Conservation (phyloP, 2,888 invertebrate genomes). For the Cyaniris semiargus region DNA sequence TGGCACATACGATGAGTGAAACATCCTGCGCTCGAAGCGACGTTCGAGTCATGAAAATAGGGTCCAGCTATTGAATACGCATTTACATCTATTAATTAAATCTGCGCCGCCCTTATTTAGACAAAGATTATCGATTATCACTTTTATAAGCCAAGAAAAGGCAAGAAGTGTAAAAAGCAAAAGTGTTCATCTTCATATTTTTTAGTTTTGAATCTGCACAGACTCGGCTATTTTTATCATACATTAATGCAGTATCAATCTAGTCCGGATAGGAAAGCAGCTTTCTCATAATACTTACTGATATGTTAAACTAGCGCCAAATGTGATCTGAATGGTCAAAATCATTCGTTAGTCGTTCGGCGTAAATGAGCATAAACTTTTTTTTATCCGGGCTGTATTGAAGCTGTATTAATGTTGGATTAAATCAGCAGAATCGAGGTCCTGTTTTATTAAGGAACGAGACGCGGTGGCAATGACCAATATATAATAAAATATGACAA, state of each 20-base stretch:
- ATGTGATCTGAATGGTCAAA: background rate
- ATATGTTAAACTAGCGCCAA: background rate
- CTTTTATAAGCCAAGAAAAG: constrained; percentile 12
- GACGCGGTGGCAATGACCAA: constrained; percentile 4
- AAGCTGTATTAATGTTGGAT: background rate
- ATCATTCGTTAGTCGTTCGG: background rate
- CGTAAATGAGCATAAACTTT: background rate
- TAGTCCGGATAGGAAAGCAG: background rate
- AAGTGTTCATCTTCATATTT: background rate
- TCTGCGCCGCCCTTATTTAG: constrained; percentile 2
- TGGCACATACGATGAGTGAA: background rate
- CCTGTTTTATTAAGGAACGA: constrained; percentile 8
- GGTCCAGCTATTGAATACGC: background rate
- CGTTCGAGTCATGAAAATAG: background rate
- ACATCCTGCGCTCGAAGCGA: background rate
- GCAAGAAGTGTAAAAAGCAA: constrained; percentile 4
- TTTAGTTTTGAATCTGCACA: background rate
- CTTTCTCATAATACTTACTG: too few species aligned
- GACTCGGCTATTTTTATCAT: background rate
- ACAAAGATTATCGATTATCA: constrained; percentile 26
- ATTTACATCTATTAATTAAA: constrained; percentile 26
- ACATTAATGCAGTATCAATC: background rate
- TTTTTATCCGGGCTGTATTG: background rate
- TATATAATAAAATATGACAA: constrained; percentile 21
- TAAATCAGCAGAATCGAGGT: background rate